Evolutionary conservation across 2,113 vertebrate genomes (phyloP).

Genomic region (Chrysochloris asiatica): DNA sequence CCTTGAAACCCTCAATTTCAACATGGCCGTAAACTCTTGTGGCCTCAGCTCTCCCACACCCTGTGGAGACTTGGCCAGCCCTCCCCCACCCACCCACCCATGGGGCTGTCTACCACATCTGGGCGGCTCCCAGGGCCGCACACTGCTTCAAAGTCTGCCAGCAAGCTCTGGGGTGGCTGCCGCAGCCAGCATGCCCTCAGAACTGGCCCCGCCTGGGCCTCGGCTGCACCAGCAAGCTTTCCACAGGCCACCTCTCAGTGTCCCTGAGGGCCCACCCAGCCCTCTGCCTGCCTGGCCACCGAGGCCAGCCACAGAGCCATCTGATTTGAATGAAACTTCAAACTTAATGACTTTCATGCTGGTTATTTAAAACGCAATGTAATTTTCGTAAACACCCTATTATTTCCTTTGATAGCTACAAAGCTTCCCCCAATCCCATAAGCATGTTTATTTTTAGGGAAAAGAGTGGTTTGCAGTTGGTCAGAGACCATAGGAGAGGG

Average conservation of each 20-base stretch:
- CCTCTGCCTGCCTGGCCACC: slow-evolving; percentile 67
- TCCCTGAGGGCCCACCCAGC: slow-evolving; percentile 61
- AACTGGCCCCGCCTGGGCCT: neutral
- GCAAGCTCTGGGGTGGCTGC: slow-evolving; percentile 34
- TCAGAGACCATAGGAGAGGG: slow-evolving; percentile 74
- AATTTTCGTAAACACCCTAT: slow-evolving; percentile 84
- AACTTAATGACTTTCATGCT: slow-evolving; percentile 82
- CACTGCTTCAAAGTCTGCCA: slow-evolving; percentile 35
- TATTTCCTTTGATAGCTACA: slow-evolving; percentile 85
- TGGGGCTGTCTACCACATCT: slow-evolving; percentile 20
- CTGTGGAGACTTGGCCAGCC: neutral
- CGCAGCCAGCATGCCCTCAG: neutral
- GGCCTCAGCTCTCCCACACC: neutral
- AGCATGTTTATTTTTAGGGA: slow-evolving; percentile 85
- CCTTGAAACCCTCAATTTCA: neutral
- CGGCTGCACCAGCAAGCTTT: neutral
- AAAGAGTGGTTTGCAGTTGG: slow-evolving; percentile 85
- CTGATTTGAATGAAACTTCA: slow-evolving; percentile 86
- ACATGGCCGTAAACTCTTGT: neutral
- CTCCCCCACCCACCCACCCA: neutral
- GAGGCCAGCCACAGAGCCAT: slow-evolving; percentile 79
- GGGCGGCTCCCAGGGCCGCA: slow-evolving; percentile 7
- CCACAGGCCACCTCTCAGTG: neutral
- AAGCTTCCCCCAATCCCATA: slow-evolving; percentile 84
- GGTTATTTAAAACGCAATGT: slow-evolving; percentile 82